Base-by-base conservation (phyloP, 92 coral and sea anemone species). In the Siderastrea siderea region DNA sequence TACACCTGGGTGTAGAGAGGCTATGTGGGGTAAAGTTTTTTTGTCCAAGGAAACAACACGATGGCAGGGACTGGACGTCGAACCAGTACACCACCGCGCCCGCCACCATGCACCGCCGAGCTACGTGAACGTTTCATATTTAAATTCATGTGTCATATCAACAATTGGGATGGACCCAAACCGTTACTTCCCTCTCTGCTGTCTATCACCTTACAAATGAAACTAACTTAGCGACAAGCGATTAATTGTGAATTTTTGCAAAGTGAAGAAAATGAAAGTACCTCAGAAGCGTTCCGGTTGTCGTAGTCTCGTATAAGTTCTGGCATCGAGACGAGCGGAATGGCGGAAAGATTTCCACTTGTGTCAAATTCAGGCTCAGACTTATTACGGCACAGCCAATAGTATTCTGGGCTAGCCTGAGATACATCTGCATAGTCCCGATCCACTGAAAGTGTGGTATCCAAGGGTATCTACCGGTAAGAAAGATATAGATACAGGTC, bases 351-450 rank as follows among this genome's bases (percentile, higher is more conserved):
- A 68, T 90, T 71, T 16, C 78, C 79, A 44, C 69, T 84, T 19
- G 79, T 83, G 72, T 75, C 3, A 72, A 91, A 83, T 26, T 58
- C 81, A 12, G 92, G 79, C 61, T 95, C 98, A 1, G 93, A 83
- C 1, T 1, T 44, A 54, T 93, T 93, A 12, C 98, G 93, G 70
- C 98, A 95, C 48, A 95, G 71, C 96, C 95, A 91, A 50, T 54
- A 57, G 77, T 88, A 95, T 60, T 77, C 69, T 85, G 94, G 95
- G 51, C 77, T 66, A n/a, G 90, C 80, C 68, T 78, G 50, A 70
- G 59, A n/a, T 12, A 76, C 77, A 10, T 57, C 45, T 26, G 76
- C 92, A 65, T 59, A 91, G 66, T 96, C 99, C 3, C 84, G 88
- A 68, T 96, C 99, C n/a, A 47, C 7, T 0, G 98, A 91, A 15